These are phyloP conservation scores for Thamnophis sirtalis DNA, from an alignment of 2,113 vertebrate species.

Conservation along the genomic window DNA sequence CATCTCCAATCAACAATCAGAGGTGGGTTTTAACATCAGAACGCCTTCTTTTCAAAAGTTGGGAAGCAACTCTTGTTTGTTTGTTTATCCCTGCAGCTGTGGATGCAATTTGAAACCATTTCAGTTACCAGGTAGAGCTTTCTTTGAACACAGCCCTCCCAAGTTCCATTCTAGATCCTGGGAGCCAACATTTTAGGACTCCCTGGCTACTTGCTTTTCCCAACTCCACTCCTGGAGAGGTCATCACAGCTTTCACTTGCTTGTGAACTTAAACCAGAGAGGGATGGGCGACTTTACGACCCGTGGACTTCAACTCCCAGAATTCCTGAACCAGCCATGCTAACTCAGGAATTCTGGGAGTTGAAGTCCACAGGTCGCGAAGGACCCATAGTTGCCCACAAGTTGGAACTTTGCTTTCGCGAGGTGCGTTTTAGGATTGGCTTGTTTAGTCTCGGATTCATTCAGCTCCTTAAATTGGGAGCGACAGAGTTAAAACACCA, in stretches of 20 bases:
- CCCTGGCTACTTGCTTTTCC: neutral
- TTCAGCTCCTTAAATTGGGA: neutral
- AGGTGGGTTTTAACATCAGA: neutral
- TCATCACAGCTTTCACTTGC: neutral
- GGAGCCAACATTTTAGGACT: neutral
- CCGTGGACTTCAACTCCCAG: neutral
- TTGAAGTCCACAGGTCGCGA: neutral
- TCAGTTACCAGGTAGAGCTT: neutral
- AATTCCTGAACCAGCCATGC: neutral
- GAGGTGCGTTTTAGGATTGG: neutral
- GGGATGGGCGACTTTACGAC: neutral
- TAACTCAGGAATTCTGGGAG: neutral
- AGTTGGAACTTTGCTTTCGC: neutral
- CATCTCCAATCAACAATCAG: neutral
- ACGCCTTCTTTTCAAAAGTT: neutral
- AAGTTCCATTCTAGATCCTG: neutral
- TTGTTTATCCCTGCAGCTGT: neutral
- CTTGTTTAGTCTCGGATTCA: neutral
- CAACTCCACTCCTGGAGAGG: neutral
- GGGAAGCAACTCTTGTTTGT: neutral
- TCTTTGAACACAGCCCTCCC: neutral
- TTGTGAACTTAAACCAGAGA: neutral
- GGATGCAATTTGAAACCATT: neutral
- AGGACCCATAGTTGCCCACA: neutral
- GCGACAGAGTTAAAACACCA: neutral